Percentiles rank a stretch among this genome's conserved stretches.
phyloP scores from a whole-genome alignment of 2,113 vertebrate species.

The Oncorhynchus kisutch region DNA sequence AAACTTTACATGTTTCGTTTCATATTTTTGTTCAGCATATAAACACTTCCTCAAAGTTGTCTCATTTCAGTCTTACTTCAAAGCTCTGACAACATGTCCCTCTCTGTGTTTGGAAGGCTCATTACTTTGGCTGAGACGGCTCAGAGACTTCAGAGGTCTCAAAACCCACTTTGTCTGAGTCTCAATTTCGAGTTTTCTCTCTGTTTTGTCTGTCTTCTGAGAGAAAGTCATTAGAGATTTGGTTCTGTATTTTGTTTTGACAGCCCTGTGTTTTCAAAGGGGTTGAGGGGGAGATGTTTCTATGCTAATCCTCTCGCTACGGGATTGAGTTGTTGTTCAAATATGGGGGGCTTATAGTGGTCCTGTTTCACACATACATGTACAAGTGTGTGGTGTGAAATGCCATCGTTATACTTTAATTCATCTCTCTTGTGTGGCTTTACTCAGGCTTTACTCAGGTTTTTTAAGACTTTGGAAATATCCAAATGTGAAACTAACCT shows the following conservation, averaged over 20 bases:
- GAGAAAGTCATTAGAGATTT: background rate
- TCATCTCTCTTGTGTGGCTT: background rate
- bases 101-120: background rate
- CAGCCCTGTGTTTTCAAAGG: conserved; percentile 1
- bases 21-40: too few species aligned
- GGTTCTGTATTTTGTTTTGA: background rate
- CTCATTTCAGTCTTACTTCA: too few species aligned
- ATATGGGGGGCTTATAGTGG: too few species aligned
- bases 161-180: background rate
- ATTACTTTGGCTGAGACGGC: background rate
- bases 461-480: background rate
- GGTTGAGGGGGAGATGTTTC: background rate
- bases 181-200: background rate
- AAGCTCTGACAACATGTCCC: background rate
- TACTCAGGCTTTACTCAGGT: background rate
- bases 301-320: too few species aligned
- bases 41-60: too few species aligned
- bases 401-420: too few species aligned
- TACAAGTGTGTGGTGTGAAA: too few species aligned
- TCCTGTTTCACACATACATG: too few species aligned
- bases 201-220: background rate
- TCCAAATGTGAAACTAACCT: background rate
- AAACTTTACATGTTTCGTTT: too few species aligned
- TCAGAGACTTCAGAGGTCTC: background rate
- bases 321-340: too few species aligned